These are phyloP conservation scores for Sepiola atlantica DNA, from an alignment of 2,888 invertebrate species.

Conservation along the genomic window DNA sequence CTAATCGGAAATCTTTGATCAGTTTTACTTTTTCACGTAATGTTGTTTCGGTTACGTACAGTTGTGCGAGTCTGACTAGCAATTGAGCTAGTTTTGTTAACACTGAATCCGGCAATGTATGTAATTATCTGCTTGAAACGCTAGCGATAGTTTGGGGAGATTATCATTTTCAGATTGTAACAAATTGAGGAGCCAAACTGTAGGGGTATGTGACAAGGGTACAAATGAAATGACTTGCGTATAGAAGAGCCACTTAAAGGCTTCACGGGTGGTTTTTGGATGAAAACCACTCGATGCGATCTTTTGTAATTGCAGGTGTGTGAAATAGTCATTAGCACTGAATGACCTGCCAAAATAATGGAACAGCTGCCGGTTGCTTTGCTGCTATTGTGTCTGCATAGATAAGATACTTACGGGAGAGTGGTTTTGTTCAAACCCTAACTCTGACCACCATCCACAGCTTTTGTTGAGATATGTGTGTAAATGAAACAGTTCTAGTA, in stretches of 20 bases:
- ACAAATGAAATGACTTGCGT: background rate
- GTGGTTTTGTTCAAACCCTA: too few relatives aligned
- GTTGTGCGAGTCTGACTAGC: background rate
- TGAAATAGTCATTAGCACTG: background rate
- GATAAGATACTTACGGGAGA: too few relatives aligned
- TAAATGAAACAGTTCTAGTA: too few relatives aligned
- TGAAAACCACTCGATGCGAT: background rate
- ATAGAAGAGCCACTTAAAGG: background rate
- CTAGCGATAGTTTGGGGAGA: background rate
- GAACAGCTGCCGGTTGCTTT: background rate
- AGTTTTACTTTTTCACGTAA: background rate
- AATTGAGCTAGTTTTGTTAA: background rate
- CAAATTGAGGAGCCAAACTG: background rate
- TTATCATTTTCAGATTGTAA: background rate
- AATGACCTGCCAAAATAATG: background rate
- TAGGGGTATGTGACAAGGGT: background rate
- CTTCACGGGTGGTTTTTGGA: background rate
- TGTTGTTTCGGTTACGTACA: background rate
- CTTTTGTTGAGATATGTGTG: too few relatives aligned
- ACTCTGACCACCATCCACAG: too few relatives aligned
- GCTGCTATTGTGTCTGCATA: too few relatives aligned
- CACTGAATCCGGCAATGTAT: background rate
- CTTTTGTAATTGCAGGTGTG: background rate
- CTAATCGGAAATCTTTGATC: background rate
- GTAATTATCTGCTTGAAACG: background rate